These are phyloP conservation scores for Phataginus tetradactyla DNA, from an alignment of 2,797 vertebrate genomes.

Conservation along the genomic window DNA sequence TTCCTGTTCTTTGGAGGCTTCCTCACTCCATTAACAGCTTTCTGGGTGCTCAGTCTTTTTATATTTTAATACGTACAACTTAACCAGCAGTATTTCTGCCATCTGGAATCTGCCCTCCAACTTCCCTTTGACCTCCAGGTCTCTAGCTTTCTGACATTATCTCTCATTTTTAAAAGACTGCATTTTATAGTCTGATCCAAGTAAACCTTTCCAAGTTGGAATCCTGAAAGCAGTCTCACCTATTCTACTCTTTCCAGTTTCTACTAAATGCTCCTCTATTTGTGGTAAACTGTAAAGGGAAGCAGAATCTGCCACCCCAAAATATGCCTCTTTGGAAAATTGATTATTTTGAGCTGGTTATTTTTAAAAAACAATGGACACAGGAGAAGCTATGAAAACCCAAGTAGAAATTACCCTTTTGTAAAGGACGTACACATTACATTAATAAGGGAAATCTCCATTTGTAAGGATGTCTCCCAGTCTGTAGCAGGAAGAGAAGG, in stretches of 20 bases:
- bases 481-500: background rate
- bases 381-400: background rate
- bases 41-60: background rate
- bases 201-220: background rate
- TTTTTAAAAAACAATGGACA: background rate
- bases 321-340: background rate
- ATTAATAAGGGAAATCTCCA: background rate
- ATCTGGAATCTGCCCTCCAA: background rate
- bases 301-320: background rate
- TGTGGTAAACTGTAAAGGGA: background rate
- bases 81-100: background rate
- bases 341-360: background rate
- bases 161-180: background rate
- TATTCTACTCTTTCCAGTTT: background rate
- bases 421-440: background rate
- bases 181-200: background rate
- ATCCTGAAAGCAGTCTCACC: background rate
- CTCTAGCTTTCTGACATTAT: background rate
- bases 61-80: background rate
- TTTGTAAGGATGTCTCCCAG: background rate
- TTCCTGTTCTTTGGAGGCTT: background rate
- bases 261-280: background rate
- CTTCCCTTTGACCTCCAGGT: background rate
- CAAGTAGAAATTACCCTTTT: background rate
- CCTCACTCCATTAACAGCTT: background rate